Evolutionary conservation across 2,888 invertebrate species (phyloP), one percentile per base, ranked within the genome.

Genomic region (Athalia circularis): DNA sequence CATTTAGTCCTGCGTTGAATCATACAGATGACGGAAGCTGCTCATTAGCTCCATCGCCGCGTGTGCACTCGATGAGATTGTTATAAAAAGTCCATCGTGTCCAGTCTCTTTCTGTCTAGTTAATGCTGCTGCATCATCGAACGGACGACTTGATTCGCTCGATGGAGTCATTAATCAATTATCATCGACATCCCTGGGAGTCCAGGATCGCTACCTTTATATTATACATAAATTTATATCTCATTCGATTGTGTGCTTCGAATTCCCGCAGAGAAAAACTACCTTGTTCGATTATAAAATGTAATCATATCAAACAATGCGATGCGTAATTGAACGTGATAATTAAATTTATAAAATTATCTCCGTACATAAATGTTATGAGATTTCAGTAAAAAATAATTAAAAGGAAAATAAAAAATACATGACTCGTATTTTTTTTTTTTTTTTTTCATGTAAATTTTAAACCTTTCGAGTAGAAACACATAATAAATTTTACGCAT

Each of bases 1-100:
- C 54, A 54, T 29, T n/a, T 65, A 11, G 52, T 68, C 52, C 68
- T 59, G 52, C 57, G 59, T 59, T 59, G 57, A 59, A 59, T 72
- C 72, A 72, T 72, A 45, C 45, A 72, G 59, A 72, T 72, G 72
- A 72, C 72, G 72, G 72, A 72, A 72, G 72, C 72, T 72, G 59
- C 72, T 72, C 29, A 72, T 72, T 72, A 72, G 59, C 72, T 72
- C 72, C 57, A 72, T 72, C 59, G 59, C 47, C 59, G 59, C 72
- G 45, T 43, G 11, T 47, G 45, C n/a, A 8, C 68, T 52, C 4
- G 7, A 7, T 9, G 9, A 54, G 43, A 47, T 54, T 52, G 43
- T 43, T 43, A 11, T 7, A 11, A 47, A 54, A 50, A 7, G 50
- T 8, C 8, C 50, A 9, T 9, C 13, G 5, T 13, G 15, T 50